These are phyloP conservation scores for Metopolophium dirhodum DNA, from an alignment of 1,140 invertebrate species.

Conservation along the genomic window DNA sequence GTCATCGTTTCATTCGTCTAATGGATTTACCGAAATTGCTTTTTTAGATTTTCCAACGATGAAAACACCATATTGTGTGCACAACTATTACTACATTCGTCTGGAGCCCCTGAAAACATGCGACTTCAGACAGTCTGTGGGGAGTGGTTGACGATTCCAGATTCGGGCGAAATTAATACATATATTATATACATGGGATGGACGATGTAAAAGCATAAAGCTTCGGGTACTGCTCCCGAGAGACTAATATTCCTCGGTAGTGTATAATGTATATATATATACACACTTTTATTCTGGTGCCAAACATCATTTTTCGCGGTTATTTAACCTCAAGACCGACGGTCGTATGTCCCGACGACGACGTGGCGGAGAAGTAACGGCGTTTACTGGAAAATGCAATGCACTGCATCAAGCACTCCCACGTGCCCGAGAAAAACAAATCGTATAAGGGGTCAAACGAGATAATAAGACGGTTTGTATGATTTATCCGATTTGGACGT, in stretches of 20 bases:
- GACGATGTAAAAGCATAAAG: neutral
- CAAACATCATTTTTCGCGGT: neutral
- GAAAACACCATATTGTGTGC: neutral
- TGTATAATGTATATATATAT: neutral
- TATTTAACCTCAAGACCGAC: neutral
- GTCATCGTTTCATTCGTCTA: neutral
- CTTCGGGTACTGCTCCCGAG: neutral
- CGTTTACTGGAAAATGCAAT: neutral
- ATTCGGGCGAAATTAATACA: neutral
- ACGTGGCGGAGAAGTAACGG: neutral
- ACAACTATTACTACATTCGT: neutral
- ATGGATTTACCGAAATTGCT: neutral
- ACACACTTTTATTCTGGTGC: neutral
- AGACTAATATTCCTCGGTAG: slow-evolving; percentile 16
- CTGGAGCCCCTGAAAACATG: neutral
- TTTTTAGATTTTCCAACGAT: neutral
- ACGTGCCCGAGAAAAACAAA: neutral
- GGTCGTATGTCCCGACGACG: neutral
- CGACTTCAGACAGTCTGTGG: no score
- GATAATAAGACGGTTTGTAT: neutral
- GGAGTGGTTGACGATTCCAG: neutral
- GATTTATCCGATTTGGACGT: neutral
- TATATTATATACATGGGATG: neutral
- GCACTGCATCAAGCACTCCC: neutral
- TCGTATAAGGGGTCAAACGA: neutral